phyloP scores from a whole-genome alignment of 2,888 invertebrate species.

The Drosophila phalerata region DNA sequence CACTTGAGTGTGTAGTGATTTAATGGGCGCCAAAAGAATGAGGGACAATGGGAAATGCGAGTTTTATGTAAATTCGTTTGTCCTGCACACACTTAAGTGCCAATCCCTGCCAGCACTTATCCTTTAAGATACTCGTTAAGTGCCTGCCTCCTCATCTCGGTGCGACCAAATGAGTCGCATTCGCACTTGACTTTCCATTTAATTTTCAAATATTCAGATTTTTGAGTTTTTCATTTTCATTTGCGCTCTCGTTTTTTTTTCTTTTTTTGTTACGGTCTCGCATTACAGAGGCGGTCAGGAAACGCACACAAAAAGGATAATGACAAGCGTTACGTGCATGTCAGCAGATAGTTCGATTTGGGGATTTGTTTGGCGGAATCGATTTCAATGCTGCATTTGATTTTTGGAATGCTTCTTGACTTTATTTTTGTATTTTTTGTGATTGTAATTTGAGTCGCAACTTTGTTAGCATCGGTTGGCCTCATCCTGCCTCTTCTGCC shows the following conservation, averaged over 20 bases:
- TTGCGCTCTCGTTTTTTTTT: neutral
- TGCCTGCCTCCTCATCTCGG: constrained; percentile 8
- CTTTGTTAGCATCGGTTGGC: constrained; percentile 54
- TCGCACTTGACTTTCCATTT: constrained; percentile 39
- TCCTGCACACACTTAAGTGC: constrained; percentile 50
- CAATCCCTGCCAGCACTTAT: constrained; percentile 55
- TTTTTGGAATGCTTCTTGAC: constrained; percentile 15
- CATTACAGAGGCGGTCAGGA: constrained; percentile 55
- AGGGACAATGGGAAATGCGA: constrained; percentile 54
- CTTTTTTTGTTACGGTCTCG: constrained; percentile 26
- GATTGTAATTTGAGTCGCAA: constrained; percentile 66
- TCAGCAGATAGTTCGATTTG: constrained; percentile 22
- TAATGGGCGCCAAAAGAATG: constrained; percentile 53
- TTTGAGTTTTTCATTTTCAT: constrained; percentile 2
- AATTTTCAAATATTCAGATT: constrained; percentile 5
- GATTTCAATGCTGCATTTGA: constrained; percentile 36
- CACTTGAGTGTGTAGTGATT: constrained; percentile 58
- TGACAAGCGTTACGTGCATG: constrained; percentile 51
- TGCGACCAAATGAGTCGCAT: constrained; percentile 26
- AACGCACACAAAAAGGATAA: constrained; percentile 54
- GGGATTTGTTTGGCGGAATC: constrained; percentile 33
- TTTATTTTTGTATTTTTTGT: constrained; percentile 2
- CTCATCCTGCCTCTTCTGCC: neutral
- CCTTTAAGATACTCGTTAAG: constrained; percentile 54
- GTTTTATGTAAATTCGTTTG: constrained; percentile 71